Evolutionary conservation across 2,888 invertebrate genomes (phyloP), one percentile per base, ranked within the genome.

Genomic region (Drosophila subquinaria): DNA sequence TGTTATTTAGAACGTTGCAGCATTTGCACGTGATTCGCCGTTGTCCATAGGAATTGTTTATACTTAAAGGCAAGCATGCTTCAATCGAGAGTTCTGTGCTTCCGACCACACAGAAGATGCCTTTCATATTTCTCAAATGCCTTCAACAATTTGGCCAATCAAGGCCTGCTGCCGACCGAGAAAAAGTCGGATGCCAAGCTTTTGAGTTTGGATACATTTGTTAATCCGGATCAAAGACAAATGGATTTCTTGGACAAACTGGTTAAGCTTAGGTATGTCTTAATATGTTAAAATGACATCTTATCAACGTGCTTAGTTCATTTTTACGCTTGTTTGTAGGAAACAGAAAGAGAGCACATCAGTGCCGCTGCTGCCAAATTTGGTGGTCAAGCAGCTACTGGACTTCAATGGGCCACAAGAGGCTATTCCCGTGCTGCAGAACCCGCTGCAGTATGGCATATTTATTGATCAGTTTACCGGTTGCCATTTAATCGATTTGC

Each of bases 401-500:
- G 81, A 90, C 27, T 72, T 81, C 2, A 66, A 73, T 40, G 73
- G 73, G 63, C 60, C 94, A 95, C 77, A 90, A 15, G 95, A 96
- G 61, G 93, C 98, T 13, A 90, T 97, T 0, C 93, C 94, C 15
- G 94, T 98, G 8, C 93, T 99, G 50, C 95, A 96, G 88, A 96
- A 98, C 91, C 95, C 97, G 61, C 91, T 97, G 15, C 96, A 96
- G 89, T 99, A 96, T 94, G 99, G 99, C 1, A 93, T 99, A 36
- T 98, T 98, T 91, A 95, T 97, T n/a, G 98, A 99, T 93, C 93
- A 95, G 69, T 96, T 95, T 81, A 94, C 95, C 35, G 95, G 95
- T 9, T 97, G 97, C 92, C 93, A 98, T 56, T 92, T 98, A 40
- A 94, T 99, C 93, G 96, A 98, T 90, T 94, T 94, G 62, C 95